These are phyloP conservation scores for Dendrolimus kikuchii DNA, from an alignment of 1,140 invertebrate genomes.

Conservation along the genomic window DNA sequence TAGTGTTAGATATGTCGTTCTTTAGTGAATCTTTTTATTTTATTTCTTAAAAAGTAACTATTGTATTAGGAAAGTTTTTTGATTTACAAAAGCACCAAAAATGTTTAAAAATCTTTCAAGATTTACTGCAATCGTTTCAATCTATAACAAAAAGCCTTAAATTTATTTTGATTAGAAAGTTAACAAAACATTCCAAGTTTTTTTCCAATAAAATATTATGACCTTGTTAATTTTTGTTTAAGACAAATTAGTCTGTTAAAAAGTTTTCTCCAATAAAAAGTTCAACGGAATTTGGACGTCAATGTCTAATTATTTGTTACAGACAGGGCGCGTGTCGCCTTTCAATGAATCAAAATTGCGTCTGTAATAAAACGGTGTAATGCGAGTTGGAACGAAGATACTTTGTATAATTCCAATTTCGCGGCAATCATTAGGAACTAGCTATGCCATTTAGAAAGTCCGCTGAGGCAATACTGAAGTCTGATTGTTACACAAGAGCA, in stretches of 20 bases:
- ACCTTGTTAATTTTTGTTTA: neutral
- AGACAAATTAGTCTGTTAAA: neutral
- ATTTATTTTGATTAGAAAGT: constrained; percentile 33
- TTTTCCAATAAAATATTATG: neutral
- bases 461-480: constrained; percentile 29
- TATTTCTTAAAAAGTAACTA: too few species aligned
- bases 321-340: constrained; percentile 8
- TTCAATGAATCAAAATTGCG: too few species aligned
- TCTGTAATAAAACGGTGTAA: too few species aligned
- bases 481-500: constrained; percentile 39
- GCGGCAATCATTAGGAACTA: constrained; percentile 25
- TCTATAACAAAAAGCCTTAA: neutral
- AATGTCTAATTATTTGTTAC: constrained; percentile 30
- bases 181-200: neutral
- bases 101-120: too few species aligned
- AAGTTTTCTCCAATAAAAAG: constrained; percentile 25
- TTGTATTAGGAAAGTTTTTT: too few species aligned
- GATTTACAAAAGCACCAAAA: too few species aligned
- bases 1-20: too few species aligned
- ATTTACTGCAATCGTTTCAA: too few species aligned
- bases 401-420: constrained; percentile 49
- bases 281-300: constrained; percentile 16
- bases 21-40: too few species aligned
- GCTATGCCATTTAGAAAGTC: constrained; percentile 50
- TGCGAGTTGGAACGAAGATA: constrained; percentile 3